Evolutionary conservation across 2,888 invertebrate genomes (phyloP).

Genomic region (Tetragonisca angustula): DNA sequence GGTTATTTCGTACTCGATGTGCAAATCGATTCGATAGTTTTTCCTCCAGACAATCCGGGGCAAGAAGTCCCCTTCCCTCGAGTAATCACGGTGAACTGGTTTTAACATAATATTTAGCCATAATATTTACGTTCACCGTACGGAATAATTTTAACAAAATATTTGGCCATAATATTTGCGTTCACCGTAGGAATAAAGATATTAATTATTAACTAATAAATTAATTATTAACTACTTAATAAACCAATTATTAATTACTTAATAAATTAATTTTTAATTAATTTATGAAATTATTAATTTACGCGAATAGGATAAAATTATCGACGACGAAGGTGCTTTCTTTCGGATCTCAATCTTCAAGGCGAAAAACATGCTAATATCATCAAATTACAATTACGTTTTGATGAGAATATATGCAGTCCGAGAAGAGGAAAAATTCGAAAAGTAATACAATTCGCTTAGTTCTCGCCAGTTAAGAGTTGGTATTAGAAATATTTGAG

Average conservation of each 20-base stretch:
- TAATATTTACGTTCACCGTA: conserved; percentile 1
- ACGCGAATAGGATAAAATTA: conserved; percentile 51
- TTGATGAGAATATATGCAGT: no score
- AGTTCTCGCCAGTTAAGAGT: not conserved
- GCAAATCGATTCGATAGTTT: conserved; percentile 28
- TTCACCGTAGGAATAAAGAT: no score
- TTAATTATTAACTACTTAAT: no score
- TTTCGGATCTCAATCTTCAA: conserved; percentile 29
- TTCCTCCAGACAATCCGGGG: conserved; percentile 13
- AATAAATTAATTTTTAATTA: no score
- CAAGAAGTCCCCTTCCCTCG: conserved; percentile 42
- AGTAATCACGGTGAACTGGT: conserved; percentile 55
- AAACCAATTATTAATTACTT: no score
- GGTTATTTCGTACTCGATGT: conserved; percentile 15
- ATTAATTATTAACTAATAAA: no score
- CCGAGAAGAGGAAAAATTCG: no score
- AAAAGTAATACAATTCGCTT: no score
- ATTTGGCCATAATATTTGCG: no score
- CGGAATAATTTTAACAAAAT: not conserved
- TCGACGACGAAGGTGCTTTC: conserved; percentile 39
- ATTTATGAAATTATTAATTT: conserved; percentile 8
- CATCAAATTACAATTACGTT: not conserved
- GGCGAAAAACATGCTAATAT: conserved; percentile 2
- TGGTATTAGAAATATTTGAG: not conserved
- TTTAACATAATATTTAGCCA: conserved; percentile 57